Conservation (phyloP, 2,113 vertebrate species). For the Choloepus hoffmanni region DNA sequence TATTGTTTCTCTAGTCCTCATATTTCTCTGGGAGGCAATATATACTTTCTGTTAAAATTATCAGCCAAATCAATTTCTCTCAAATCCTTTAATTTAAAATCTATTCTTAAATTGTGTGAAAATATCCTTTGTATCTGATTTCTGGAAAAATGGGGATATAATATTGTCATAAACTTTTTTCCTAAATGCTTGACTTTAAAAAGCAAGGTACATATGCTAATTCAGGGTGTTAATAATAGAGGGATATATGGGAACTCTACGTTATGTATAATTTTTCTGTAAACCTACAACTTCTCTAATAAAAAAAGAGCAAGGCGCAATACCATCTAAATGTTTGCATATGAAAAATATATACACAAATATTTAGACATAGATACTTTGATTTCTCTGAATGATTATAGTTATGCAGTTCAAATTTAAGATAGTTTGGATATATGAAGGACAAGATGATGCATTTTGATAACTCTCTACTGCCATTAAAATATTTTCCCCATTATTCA, state of each 20-base stretch:
- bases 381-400: not conserved
- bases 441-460: conserved; percentile 13
- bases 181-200: not conserved
- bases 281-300: no score
- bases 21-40: conserved; percentile 31
- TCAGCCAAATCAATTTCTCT: not conserved
- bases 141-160: not conserved
- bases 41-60: not conserved
- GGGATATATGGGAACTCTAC: no score
- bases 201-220: no score
- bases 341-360: not conserved
- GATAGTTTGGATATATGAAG: not conserved
- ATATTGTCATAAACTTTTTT: not conserved
- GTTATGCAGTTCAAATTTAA: conserved; percentile 36
- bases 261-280: no score
- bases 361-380: not conserved
- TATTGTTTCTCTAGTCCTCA: conserved; percentile 49
- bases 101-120: not conserved
- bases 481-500: conserved; percentile 31
- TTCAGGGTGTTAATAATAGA: no score
- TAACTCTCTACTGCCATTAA: not conserved
- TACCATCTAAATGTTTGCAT: not conserved
- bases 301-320: not conserved
- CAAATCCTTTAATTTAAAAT: not conserved
- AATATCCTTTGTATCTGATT: conserved; percentile 10